phyloP scores from a whole-genome alignment of 2,888 invertebrate species.

The Heliconius erato region DNA sequence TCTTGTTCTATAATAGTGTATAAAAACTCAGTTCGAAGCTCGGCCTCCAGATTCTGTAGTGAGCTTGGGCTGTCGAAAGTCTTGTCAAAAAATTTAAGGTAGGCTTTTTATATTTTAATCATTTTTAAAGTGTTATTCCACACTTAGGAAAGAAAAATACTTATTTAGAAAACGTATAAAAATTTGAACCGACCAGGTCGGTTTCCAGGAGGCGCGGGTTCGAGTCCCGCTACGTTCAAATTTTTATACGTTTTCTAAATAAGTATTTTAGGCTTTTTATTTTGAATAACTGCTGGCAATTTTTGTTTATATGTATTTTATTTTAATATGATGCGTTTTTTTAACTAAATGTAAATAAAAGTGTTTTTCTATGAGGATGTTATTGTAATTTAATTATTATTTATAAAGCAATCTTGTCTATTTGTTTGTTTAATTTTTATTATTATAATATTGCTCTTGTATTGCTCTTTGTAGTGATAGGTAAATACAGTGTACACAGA shows the following conservation, averaged over 20 bases:
- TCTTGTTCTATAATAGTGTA: conserved; percentile 45
- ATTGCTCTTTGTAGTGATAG: not conserved
- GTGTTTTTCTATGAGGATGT: not conserved
- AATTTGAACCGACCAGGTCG: no score
- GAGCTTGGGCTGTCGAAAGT: conserved; percentile 37
- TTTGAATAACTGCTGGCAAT: not conserved
- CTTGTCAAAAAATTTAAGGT: conserved; percentile 35
- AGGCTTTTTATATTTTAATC: conserved; percentile 11
- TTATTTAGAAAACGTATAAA: no score
- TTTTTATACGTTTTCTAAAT: no score
- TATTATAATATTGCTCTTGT: not conserved
- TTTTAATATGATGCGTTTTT: not conserved
- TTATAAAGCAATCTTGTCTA: not conserved
- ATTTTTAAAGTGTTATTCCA: no score
- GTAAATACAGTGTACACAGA: not conserved
- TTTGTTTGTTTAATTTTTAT: not conserved
- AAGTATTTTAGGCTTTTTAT: conserved; percentile 20
- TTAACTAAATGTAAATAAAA: not conserved
- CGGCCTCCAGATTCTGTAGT: conserved; percentile 30
- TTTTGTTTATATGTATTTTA: not conserved
- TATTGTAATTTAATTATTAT: not conserved
- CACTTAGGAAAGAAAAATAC: no score
- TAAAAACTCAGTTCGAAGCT: conserved; percentile 37
- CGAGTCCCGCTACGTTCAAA: no score
- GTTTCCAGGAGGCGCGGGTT: no score